These are phyloP conservation scores for Salvator merianae DNA, from an alignment of 2,113 vertebrate genomes.

Conservation along the genomic window DNA sequence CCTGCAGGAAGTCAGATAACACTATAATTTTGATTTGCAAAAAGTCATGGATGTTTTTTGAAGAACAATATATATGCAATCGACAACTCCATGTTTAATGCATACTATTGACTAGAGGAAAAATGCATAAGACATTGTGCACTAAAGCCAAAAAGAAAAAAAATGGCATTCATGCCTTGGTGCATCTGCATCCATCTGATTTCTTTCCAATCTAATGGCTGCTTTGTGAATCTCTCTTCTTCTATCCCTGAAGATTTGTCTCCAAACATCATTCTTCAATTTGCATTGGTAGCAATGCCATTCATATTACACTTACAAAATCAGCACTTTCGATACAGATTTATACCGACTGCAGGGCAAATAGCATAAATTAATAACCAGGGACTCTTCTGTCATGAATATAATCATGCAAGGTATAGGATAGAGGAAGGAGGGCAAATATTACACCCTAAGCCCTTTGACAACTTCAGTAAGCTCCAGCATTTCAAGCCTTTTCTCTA, in stretches of 20 bases:
- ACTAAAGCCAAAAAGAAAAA: constrained; percentile 23
- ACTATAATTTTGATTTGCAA: constrained; percentile 13
- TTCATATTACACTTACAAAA: constrained; percentile 53
- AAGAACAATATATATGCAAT: constrained; percentile 29
- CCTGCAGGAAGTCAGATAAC: constrained; percentile 14
- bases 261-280: constrained; percentile 57
- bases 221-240: constrained; percentile 53
- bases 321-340: constrained; percentile 54
- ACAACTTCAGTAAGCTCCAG: not conserved
- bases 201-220: constrained; percentile 62
- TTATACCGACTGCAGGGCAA: constrained; percentile 61
- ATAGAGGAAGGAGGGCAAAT: not conserved
- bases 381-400: constrained; percentile 24
- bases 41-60: not conserved
- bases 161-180: constrained; percentile 64
- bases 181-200: constrained; percentile 68
- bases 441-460: not conserved
- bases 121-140: constrained; percentile 61
- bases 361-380: constrained; percentile 19
- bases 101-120: constrained; percentile 57
- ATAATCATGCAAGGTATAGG: constrained; percentile 25
- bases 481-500: not conserved
- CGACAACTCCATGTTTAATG: constrained; percentile 69
- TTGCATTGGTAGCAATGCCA: constrained; percentile 55
- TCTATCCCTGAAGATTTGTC: constrained; percentile 54